Evolutionary conservation across 2,888 invertebrate species (phyloP), one percentile per base, ranked within the genome.

Genomic region (Endotricha flammealis): DNA sequence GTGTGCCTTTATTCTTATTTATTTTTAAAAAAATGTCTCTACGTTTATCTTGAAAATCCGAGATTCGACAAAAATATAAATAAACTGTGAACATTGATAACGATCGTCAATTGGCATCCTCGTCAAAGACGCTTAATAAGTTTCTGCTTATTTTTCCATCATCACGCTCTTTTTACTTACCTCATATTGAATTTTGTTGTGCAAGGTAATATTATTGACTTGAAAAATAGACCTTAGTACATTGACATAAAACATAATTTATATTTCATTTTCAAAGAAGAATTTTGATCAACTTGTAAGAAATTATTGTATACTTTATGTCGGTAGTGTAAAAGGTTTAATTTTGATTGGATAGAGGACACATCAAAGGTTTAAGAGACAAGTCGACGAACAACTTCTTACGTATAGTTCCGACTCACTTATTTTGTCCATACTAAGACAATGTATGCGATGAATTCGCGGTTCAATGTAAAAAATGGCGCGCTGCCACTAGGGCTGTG

Each of bases 361-460:
- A 65, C 54, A 64, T 74, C 68, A 69, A 70, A 72, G 68, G 56
- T 39, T 41, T 50, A 43, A 38, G 51, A 55, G 58, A 61, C 63
- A 47, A 68, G 65, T 62, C 57, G 62, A 64, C 50, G 47, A 55
- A 59, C 72, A 41, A 52, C 64, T 78, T 77, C 75, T 78, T 80
- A 64, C 67, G 42, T 58, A 62, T 70, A 70, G 73, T 73, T 71
- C 66, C 64, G 58, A 74, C 64, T 75, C 75, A 75, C 78, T 79
- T 79, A 80, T 77, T 79, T 79, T 76, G 74, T 77, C 77, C 78
- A 70, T 76, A 81, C 72, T 67, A 72, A 78, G 80, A 72, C 76
- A 76, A 76, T 70, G 69, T 72, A 81, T 79, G 74, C 69, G 69
- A 60, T 58, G 75, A 76, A 76, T 77, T 69, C 66, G 67, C 64